Evolutionary conservation across 1,140 invertebrate species (phyloP).

Genomic region (Zaprionus ornatus): DNA sequence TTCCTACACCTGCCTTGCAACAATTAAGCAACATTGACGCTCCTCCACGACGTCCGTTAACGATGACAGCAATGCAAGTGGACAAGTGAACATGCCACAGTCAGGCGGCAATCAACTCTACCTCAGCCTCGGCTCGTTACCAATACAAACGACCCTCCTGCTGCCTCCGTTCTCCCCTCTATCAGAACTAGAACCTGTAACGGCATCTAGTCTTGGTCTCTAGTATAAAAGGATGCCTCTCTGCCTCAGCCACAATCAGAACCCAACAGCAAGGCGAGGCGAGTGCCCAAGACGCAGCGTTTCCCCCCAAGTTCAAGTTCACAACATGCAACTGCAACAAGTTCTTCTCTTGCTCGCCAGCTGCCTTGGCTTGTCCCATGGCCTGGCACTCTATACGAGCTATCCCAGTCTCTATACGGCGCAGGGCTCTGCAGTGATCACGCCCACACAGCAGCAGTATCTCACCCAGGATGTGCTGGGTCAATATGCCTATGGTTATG

Average conservation of each 20-base stretch:
- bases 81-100: conserved; percentile 19
- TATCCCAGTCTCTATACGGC: conserved; percentile 68
- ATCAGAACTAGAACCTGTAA: conserved; percentile 36
- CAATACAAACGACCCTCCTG: neutral
- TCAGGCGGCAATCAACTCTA: conserved; percentile 1
- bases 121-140: conserved; percentile 1
- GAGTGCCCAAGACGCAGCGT: conserved; percentile 30
- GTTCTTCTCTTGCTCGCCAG: conserved; percentile 39
- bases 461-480: conserved; percentile 87
- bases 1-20: conserved; percentile 8
- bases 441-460: conserved; percentile 84
- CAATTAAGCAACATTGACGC: conserved; percentile 77
- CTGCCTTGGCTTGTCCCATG: conserved; percentile 50
- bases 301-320: neutral
- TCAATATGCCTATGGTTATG: conserved; percentile 88
- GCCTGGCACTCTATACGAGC: conserved; percentile 52
- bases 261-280: conserved; percentile 14
- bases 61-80: conserved; percentile 39
- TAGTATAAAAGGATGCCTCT: conserved; percentile 41
- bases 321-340: conserved; percentile 49
- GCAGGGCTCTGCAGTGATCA: conserved; percentile 61
- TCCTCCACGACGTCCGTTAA: conserved; percentile 38
- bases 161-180: neutral
- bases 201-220: conserved; percentile 3
- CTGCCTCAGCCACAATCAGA: conserved; percentile 11